Conservation (phyloP, 2,797 vertebrate genomes). For the Erethizon dorsatum region DNA sequence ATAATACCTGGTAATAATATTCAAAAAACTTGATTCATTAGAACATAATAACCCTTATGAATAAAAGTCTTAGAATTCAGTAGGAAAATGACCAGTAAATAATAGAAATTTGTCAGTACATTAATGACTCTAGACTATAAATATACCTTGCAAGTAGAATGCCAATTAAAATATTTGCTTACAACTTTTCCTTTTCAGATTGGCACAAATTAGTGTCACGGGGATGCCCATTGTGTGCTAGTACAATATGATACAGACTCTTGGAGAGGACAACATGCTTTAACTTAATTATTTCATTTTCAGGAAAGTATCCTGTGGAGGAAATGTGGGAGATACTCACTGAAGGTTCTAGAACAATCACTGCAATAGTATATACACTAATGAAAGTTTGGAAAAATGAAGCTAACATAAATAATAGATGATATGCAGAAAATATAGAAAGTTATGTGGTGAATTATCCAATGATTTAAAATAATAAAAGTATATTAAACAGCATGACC, state of each 20-base stretch:
- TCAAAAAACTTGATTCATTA: not conserved
- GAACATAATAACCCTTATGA: not conserved
- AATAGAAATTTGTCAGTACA: not conserved
- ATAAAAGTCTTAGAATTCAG: not conserved
- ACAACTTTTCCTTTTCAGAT: not conserved
- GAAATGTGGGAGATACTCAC: too few species aligned
- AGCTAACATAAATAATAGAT: conserved; percentile 18
- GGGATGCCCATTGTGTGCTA: not conserved
- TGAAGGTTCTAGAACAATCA: not conserved
- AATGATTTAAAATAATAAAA: not conserved
- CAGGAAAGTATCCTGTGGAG: not conserved
- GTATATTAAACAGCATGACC: not conserved
- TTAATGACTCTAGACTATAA: not conserved
- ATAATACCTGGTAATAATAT: not conserved
- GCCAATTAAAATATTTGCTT: not conserved
- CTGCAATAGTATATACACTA: not conserved
- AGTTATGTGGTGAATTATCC: not conserved
- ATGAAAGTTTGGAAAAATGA: not conserved
- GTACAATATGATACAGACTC: not conserved
- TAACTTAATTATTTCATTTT: not conserved
- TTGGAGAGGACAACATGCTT: not conserved
- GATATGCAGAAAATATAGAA: not conserved
- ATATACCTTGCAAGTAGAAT: not conserved
- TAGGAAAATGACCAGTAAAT: not conserved
- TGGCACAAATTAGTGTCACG: not conserved